Base-by-base conservation (phyloP, 2,888 invertebrate genomes). In the Monoplex corrugatus region DNA sequence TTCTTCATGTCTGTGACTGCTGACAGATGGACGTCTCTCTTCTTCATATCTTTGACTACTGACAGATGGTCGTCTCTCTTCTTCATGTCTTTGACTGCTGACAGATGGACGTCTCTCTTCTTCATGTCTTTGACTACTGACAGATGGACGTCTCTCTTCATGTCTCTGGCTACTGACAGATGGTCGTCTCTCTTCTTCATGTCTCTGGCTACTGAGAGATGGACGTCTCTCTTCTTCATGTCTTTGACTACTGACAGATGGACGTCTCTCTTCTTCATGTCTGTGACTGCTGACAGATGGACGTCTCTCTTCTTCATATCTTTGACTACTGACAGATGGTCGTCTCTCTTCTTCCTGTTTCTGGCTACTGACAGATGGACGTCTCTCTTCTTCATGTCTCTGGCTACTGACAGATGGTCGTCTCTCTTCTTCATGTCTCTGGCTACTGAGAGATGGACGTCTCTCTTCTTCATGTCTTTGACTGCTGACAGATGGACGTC, bases 401-500 rank as follows among this genome's bases (percentile, higher is more conserved):
- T 68, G 68, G 32, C 68, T 68, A 8, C 23, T n/a, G 32, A 32
- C 68, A 68, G 68, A 68, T 68, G 68, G 1, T 3, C n/a, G 68
- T 68, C 68, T 68, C 32, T 68, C 68, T 68, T 16, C 28, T 50
- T 63, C 63, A 23, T 63, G 3, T 28, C 28, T 8, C 68, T 68
- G 68, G 32, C 68, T 68, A 8, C n/a, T 68, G 8, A 32, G n/a
- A 68, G 68, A 68, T 68, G 68, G 2, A 68, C 40, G 78, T 80
- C 40, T 43, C 43, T 80, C 78, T 50, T 8, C 16, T 43, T 32
- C 28, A 43, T 43, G 23, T 19, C 23, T 19, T 13, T 80, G 78
- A 80, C 78, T 80, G 23, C 28, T 43, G 40, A 43, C 78, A 80
- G 78, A 80, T 80, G 38, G 23, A 80, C 40, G 78, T 80, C 43